Base-by-base conservation (phyloP, 2,113 vertebrate genomes). In the Calyptommatus sinebrachiatus region DNA sequence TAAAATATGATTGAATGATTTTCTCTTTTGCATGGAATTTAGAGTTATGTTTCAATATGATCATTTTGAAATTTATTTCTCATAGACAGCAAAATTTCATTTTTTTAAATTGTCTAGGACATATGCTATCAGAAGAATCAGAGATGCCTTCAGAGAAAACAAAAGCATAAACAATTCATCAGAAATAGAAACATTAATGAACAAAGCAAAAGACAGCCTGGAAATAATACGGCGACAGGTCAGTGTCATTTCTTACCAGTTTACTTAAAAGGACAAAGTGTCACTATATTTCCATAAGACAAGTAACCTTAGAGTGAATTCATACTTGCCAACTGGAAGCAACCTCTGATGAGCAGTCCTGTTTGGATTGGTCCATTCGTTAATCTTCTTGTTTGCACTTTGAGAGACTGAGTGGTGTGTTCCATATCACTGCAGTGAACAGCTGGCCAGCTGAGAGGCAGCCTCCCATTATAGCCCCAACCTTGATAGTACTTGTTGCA, bases 91-190 rank as follows among this genome's bases (percentile, higher is more conserved):
- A 18, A 48, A n/a, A 69, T 1, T 66, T 1, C 70, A 20, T 83
- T 84, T 2, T 68, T 76, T 87, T 90, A 24, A 82, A 72, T 76
- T 83, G 21, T 93, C 79, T 90, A 99, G 98, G 95, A 97, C 85
- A 0, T 99, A 99, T 1, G 96, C 98, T 72, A 79, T 99, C 88
- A 95, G 96, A 87, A 96, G 96, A 79, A 96, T 99, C 92, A 95
- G 95, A 87, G 97, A 99, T 88, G 96, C 96, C 86, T 99, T 99
- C 94, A 96, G 95, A 94, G 97, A 96, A 93, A 97, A 98, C 90
- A 93, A 92, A 91, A 92, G 85, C 24, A 46, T 97, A 72, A 75
- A 93, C 26, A 97, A 99, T 89, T 93, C 96, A 20, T 88, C 88
- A 84, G 80, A 93, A 79, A 94, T 98, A 88, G 93, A 95, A 84